Conservation (phyloP, 2,113 vertebrate species). For the Scytalopus superciliaris region DNA sequence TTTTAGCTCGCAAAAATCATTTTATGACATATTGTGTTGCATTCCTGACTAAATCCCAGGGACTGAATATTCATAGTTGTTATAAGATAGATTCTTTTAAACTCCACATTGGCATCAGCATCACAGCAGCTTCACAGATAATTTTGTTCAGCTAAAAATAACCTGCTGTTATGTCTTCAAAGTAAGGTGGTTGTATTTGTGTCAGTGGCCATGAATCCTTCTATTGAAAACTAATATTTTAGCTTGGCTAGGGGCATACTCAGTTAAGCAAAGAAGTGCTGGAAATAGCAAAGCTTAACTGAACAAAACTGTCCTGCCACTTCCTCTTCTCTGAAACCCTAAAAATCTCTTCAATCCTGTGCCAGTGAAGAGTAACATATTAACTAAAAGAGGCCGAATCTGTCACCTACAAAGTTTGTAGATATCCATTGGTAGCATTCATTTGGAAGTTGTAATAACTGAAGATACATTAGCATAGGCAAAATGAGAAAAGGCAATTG, state of each 20-base stretch:
- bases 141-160: conserved; percentile 8
- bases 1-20: background rate
- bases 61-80: conserved; percentile 15
- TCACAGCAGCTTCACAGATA: background rate
- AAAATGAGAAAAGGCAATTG: background rate
- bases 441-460: background rate
- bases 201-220: background rate
- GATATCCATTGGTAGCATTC: background rate
- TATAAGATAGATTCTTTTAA: background rate
- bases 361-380: background rate
- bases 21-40: background rate
- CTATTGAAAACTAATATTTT: background rate
- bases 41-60: background rate
- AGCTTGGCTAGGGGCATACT: background rate
- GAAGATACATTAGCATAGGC: background rate
- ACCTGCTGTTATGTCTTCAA: background rate
- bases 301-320: background rate
- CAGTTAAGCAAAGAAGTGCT: background rate
- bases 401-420: background rate
- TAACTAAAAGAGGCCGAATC: background rate
- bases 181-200: background rate
- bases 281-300: background rate
- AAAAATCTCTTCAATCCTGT: background rate
- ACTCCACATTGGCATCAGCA: background rate
- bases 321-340: background rate